Percentiles rank a stretch among this genome's conserved stretches.
phyloP scores from a whole-genome alignment of 2,797 vertebrate genomes.

The Mallotus villosus region DNA sequence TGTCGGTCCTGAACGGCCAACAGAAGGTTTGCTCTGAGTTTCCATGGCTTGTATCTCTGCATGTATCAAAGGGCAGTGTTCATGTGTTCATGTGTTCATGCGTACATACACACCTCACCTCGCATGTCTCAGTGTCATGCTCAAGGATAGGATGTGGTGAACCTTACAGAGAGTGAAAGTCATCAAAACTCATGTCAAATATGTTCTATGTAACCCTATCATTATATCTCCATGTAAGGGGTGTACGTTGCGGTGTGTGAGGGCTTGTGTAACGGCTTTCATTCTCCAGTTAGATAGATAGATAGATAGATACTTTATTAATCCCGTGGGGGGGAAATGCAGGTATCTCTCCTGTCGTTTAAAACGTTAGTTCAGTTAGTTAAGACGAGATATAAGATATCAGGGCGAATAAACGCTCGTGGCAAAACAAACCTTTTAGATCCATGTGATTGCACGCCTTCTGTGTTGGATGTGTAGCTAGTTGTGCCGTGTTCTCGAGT shows the following conservation, averaged over 20 bases:
- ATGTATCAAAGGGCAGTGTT: not conserved
- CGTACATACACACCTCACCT: not conserved
- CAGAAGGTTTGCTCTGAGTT: not conserved
- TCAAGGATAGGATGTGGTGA: too few relatives aligned
- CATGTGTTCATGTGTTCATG: too few relatives aligned
- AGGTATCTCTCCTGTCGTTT: too few relatives aligned
- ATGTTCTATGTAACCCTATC: not conserved
- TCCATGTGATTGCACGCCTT: not conserved
- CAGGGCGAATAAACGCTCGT: conserved; percentile 9
- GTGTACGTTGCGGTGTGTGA: conserved; percentile 10
- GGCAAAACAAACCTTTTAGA: conserved; percentile 15
- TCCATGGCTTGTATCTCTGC: not conserved
- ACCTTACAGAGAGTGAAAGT: not conserved
- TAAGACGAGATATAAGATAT: not conserved
- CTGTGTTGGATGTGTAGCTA: not conserved
- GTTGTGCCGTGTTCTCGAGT: not conserved
- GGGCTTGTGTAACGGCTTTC: conserved; percentile 15
- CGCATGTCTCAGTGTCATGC: not conserved
- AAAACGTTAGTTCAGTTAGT: too few relatives aligned
- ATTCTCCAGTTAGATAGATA: too few relatives aligned
- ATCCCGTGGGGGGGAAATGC: too few relatives aligned
- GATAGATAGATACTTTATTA: too few relatives aligned
- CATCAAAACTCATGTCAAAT: not conserved
- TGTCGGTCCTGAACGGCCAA: not conserved
- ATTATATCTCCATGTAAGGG: conserved; percentile 27